Evolutionary conservation across 2,797 vertebrate species (phyloP), one percentile per base, ranked within the genome.

Genomic region (Diceros bicornis): DNA sequence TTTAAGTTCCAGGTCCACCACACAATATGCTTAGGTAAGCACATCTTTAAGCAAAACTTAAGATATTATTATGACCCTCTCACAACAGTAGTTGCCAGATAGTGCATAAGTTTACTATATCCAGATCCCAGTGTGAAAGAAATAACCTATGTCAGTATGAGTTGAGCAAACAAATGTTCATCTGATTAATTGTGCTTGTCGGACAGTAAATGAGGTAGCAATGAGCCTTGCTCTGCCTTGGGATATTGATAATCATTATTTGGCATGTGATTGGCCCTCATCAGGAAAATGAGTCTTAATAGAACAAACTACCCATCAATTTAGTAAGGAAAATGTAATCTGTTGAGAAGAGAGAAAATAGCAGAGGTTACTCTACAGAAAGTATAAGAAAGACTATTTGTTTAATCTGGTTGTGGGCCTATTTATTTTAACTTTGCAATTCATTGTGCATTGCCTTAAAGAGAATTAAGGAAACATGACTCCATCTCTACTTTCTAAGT

Each of bases 211-310:
- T 79, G 81, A 91, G 25, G 47, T 85, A 88, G 44, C 47, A 64
- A 23, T 34, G 61, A 96, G 16, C 47, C 55, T 61, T 44, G 7
- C 34, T 55, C 64, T 66, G 13, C 32, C 16, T 68, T 74, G 47
- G 23, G 78, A 61, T 50, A 72, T 10, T 77, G 50, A 71, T 91
- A 82, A 74, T 78, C 57, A 91, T 66, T 86, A 85, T 92, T 68
- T 78, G n/a, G 20, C 37, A 71, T 75, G 34, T 79, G 59, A 89
- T 50, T 74, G 18, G 32, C 69, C 50, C 14, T 96, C 47, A 59
- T 79, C n/a, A 29, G 82, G 55, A 82, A 89, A 96, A 3, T 75
- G 25, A 94, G 1, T 96, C 52, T 95, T 62, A 92, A 50, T 27
- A 91, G 72, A 77, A 71, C 50, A 88, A 91, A 32, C 10, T 82